Base-by-base conservation (phyloP, 64 coral and sea anemone genomes). In the Montipora foliosa region DNA sequence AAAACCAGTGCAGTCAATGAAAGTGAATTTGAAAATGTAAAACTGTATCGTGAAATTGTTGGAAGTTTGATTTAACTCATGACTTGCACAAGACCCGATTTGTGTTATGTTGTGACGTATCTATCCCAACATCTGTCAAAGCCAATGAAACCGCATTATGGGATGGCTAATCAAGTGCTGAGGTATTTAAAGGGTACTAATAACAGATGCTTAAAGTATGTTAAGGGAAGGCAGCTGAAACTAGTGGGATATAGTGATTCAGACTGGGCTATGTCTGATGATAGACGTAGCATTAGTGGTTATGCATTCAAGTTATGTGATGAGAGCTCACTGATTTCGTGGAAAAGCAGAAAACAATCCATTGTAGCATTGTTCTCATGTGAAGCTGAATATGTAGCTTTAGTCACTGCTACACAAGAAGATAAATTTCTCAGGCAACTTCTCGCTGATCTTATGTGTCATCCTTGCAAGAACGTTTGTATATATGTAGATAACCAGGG, bases 31-130 rank as follows among this genome's bases (percentile, higher is more conserved):
- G 46, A 13, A 83, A 79, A 90, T 50, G 70, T 48, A 0, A 46
- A 88, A 19, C 22, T 72, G 79, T 92, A 92, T 57, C 70, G 82
- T 21, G 90, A 81, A 57, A 85, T 85, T 53, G 67, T 85, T 49
- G 90, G 79, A 50, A 92, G 80, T 53, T 76, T 92, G 19, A 92
- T 92, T 66, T 92, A 92, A 29, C 62, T 87, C 2, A 93, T 87
- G 91, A 87, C 83, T 5, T 73, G 82, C 24, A 93, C 22, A 22
- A 22, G 22, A 22, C 22, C 22, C 22, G 22, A 22, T 22, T 22
- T 22, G 22, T 22, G 22, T 87, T 93, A 87, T 76, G n/a, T 93
- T 86, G 82, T 87, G 49, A 93, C 71, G 19, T 77, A 87, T 53
- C 81, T 91, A 29, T 81, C 62, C 47, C 80, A 76, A 66, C 83